These are phyloP conservation scores for Myotis myotis DNA, from an alignment of 2,797 vertebrate genomes.

Conservation along the genomic window DNA sequence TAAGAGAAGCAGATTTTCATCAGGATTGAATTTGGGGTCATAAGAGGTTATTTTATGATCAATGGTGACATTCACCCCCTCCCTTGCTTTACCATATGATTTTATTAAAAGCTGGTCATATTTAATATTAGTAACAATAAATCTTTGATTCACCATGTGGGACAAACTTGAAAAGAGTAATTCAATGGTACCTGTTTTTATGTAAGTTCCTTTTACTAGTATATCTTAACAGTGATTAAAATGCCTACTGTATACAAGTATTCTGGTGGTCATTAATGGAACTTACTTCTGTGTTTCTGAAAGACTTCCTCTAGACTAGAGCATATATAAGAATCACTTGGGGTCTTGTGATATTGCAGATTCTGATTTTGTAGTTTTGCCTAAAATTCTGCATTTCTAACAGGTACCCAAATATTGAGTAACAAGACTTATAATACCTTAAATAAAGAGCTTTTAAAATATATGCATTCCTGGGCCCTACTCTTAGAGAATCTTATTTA, in stretches of 20 bases:
- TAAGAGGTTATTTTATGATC: constrained; percentile 41
- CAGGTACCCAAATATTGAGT: neutral
- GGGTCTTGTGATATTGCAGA: neutral
- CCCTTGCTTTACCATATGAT: neutral
- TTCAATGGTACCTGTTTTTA: neutral
- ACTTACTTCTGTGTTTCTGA: neutral
- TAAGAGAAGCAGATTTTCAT: neutral
- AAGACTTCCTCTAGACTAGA: neutral
- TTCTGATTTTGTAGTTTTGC: neutral
- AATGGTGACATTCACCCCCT: neutral
- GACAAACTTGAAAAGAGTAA: constrained; percentile 14
- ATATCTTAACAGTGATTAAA: neutral
- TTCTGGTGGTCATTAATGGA: neutral
- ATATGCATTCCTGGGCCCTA: neutral
- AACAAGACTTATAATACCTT: neutral
- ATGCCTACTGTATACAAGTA: neutral
- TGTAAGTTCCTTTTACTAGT: neutral
- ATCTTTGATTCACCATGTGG: neutral
- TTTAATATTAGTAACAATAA: constrained; percentile 48
- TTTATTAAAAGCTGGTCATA: constrained; percentile 33
- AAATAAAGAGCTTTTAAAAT: neutral
- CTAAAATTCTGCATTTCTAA: neutral
- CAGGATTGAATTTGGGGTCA: neutral
- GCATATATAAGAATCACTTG: neutral
- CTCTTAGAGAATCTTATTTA: neutral